A percentile compares a stretch with the other conserved stretches of the same genome.
phyloP scores from a whole-genome alignment of 2,113 vertebrate species.

The Oenanthe oenanthe region DNA sequence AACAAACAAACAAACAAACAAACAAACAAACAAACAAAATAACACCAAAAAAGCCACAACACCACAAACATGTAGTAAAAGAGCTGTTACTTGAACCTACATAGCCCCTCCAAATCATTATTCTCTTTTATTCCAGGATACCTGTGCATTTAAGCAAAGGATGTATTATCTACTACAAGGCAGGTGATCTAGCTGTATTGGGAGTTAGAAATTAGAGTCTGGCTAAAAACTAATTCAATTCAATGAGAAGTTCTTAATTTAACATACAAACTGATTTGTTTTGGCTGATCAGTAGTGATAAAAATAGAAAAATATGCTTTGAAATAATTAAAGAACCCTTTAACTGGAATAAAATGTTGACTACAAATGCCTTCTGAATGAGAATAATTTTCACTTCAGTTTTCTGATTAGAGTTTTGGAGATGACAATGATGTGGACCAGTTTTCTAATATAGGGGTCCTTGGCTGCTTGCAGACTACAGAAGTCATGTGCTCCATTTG shows the following conservation, averaged over 20 bases:
- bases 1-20: too few relatives aligned
- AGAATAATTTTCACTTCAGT: background rate
- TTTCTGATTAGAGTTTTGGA: background rate
- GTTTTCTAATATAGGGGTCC: background rate
- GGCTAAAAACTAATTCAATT: background rate
- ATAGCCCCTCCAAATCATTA: background rate
- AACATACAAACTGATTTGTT: slow-evolving; percentile 19
- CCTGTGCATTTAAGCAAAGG: background rate
- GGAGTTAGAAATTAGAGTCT: background rate
- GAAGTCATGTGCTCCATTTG: background rate
- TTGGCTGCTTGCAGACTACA: background rate
- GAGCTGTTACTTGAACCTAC: background rate
- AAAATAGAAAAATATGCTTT: slow-evolving; percentile 25
- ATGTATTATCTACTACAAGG: background rate
- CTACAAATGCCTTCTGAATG: background rate
- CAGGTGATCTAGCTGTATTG: background rate
- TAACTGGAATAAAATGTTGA: background rate
- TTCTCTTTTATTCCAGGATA: background rate
- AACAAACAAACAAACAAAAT: too few relatives aligned
- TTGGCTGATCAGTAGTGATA: slow-evolving; percentile 23
- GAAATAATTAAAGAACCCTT: slow-evolving; percentile 14
- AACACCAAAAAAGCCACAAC: too few relatives aligned
- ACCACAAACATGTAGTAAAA: background rate
- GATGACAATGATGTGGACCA: background rate
- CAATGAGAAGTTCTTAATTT: slow-evolving; percentile 15